These are phyloP conservation scores for Halcyon chelicuti DNA, from an alignment of 2,797 vertebrate species.

Conservation along the genomic window DNA sequence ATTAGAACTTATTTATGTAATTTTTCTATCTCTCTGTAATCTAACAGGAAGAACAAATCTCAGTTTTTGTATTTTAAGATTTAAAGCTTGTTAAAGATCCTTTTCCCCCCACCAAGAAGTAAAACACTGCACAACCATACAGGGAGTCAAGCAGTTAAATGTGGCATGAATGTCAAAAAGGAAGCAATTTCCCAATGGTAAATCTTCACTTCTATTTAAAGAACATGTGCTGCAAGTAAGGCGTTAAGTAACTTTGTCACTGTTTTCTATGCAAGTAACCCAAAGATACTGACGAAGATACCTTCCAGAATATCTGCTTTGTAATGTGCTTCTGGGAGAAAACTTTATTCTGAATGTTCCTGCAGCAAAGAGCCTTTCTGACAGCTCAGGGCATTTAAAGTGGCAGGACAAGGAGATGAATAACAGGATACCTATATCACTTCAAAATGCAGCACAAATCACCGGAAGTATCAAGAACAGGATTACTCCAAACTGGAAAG, in stretches of 20 bases:
- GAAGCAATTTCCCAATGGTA: not conserved
- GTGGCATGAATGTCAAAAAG: not conserved
- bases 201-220: slow-evolving; percentile 13
- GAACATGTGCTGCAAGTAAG: not conserved
- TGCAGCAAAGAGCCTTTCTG: not conserved
- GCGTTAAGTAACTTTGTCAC: not conserved
- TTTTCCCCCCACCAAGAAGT: not conserved
- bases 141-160: not conserved
- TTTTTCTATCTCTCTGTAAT: not conserved
- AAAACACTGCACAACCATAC: not conserved
- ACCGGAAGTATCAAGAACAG: not conserved
- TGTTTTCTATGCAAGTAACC: not conserved
- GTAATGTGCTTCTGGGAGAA: not conserved
- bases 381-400: not conserved
- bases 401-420: not conserved
- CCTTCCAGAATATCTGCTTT: not conserved
- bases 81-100: not conserved
- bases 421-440: not conserved
- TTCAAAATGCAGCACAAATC: not conserved
- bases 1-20: not conserved
- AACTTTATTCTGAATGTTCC: not conserved
- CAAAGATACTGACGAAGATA: not conserved
- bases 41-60: not conserved
- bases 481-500: not conserved
- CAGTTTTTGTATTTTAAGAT: not conserved